phyloP scores from a whole-genome alignment of 2,888 invertebrate species.

The Drosophila tripunctata region DNA sequence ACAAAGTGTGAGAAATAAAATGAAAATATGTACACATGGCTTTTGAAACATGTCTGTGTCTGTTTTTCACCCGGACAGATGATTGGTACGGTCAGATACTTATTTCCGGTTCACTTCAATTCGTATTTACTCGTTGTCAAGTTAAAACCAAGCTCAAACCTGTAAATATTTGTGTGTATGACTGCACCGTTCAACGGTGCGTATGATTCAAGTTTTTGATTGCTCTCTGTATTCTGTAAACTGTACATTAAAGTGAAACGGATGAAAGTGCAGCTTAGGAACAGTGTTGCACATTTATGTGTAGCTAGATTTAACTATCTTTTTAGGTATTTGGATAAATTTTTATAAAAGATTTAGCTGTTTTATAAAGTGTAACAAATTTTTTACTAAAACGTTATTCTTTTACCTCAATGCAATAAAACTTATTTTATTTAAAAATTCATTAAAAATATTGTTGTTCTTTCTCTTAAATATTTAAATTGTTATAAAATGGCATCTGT shows the following conservation, averaged over 20 bases:
- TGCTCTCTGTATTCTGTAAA: constrained; percentile 6
- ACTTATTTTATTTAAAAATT: too few relatives aligned
- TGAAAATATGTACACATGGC: neutral
- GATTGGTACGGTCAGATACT: constrained; percentile 26
- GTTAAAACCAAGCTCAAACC: constrained; percentile 33
- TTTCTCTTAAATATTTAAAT: too few relatives aligned
- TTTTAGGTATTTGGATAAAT: too few relatives aligned
- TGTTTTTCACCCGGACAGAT: neutral
- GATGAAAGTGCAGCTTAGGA: too few relatives aligned
- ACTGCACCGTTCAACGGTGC: constrained; percentile 42
- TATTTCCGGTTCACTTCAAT: constrained; percentile 35
- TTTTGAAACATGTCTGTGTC: neutral
- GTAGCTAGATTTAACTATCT: too few relatives aligned
- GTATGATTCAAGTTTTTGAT: constrained; percentile 52
- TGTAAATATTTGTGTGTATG: constrained; percentile 21
- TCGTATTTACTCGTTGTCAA: constrained; percentile 14
- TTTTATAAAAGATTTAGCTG: too few relatives aligned
- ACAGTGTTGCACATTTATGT: too few relatives aligned
- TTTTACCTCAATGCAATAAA: too few relatives aligned
- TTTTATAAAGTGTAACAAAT: too few relatives aligned
- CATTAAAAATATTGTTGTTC: too few relatives aligned
- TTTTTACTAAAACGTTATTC: too few relatives aligned
- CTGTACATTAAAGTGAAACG: neutral
- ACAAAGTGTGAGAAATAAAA: constrained; percentile 22
- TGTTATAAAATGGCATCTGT: too few relatives aligned